These are phyloP conservation scores for Papilio demoleus DNA, from an alignment of 2,888 invertebrate genomes.

Conservation along the genomic window DNA sequence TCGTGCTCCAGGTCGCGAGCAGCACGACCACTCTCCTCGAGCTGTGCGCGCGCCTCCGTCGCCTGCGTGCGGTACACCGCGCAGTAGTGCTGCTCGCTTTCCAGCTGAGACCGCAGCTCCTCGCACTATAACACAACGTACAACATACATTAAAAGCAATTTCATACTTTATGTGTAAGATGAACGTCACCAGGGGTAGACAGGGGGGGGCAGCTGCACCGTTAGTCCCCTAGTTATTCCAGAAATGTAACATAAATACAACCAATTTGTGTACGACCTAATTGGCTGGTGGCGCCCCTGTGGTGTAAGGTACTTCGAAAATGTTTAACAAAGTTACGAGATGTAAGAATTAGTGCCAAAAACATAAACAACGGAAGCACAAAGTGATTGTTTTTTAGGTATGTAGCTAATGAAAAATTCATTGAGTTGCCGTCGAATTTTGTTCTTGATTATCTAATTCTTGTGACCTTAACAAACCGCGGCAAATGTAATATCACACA, in stretches of 20 bases:
- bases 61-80: slow-evolving; percentile 97
- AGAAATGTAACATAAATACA: too few species aligned
- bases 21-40: slow-evolving; percentile 91
- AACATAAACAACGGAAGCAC: not conserved
- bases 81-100: slow-evolving; percentile 98
- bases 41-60: slow-evolving; percentile 94
- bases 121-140: slow-evolving; percentile 85
- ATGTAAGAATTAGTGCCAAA: too few species aligned
- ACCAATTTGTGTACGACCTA: too few species aligned
- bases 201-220: too few species aligned
- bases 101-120: slow-evolving; percentile 96
- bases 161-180: too few species aligned
- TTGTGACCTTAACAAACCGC: not conserved
- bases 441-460: not conserved
- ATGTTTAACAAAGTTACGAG: not conserved
- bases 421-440: not conserved
- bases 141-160: too few species aligned
- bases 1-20: slow-evolving; percentile 95
- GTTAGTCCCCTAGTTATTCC: too few species aligned
- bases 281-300: too few species aligned
- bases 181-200: too few species aligned
- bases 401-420: not conserved
- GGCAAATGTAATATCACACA: not conserved
- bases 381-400: not conserved
- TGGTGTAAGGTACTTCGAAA: not conserved